These are phyloP conservation scores for Lampris megalopsis DNA, from an alignment of 2,113 vertebrate species.

Conservation along the genomic window DNA sequence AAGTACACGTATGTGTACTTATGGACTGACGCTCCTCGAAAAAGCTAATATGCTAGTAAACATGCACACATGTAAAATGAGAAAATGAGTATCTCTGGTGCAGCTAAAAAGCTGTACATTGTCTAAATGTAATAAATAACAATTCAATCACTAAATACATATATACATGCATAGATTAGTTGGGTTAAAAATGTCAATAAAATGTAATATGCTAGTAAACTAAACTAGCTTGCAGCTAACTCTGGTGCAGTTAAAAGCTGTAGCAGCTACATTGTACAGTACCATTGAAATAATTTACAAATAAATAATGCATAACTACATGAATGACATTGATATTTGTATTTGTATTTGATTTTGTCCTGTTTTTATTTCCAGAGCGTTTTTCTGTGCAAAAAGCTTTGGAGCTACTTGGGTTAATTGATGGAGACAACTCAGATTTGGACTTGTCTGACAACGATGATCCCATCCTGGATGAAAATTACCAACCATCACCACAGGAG, in stretches of 20 bases:
- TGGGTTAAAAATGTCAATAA: constrained; percentile 6
- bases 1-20: too few relatives aligned
- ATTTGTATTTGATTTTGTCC: constrained; percentile 8
- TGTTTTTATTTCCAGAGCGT: too few relatives aligned
- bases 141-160: not conserved
- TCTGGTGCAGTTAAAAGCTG: not conserved
- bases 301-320: not conserved
- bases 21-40: too few relatives aligned
- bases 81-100: too few relatives aligned
- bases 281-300: not conserved
- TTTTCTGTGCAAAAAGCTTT: constrained; percentile 1
- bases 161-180: constrained; percentile 13
- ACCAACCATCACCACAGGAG: constrained; percentile 31
- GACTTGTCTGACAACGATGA: constrained; percentile 19
- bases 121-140: too few relatives aligned
- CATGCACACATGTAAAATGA: too few relatives aligned
- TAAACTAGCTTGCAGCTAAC: not conserved
- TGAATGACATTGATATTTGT: constrained; percentile 7
- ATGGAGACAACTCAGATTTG: constrained; percentile 5
- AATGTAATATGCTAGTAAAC: constrained; percentile 29
- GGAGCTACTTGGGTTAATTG: constrained; percentile 8
- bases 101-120: too few relatives aligned
- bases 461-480: constrained; percentile 17
- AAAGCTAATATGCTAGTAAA: too few relatives aligned
- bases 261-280: too few relatives aligned